A percentile compares a stretch with the other conserved stretches of the same genome.
Evolutionary conservation across 2,113 vertebrate species (phyloP).

Genomic region (Macquaria australasica): DNA sequence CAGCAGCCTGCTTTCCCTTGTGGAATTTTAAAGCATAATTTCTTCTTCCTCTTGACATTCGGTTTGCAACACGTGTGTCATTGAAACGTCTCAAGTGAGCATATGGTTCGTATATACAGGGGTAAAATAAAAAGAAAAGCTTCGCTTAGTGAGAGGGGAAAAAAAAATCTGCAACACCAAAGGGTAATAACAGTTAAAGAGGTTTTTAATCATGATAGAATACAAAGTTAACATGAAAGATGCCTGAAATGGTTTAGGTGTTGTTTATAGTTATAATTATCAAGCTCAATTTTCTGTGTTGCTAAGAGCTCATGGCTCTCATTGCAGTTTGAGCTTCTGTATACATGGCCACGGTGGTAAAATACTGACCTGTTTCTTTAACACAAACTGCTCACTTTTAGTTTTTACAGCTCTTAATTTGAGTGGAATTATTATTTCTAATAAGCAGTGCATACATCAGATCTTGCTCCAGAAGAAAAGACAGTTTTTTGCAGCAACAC

Average conservation of each 20-base stretch:
- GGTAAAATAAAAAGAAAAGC: slow-evolving; percentile 9
- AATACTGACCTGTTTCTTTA: neutral
- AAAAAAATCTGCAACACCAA: neutral
- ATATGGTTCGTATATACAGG: neutral
- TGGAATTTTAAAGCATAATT: slow-evolving; percentile 20
- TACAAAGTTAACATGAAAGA: slow-evolving; percentile 1
- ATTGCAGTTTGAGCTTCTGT: neutral
- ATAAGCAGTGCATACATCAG: neutral
- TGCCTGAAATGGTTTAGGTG: neutral
- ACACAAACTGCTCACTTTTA: neutral
- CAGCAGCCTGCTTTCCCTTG: slow-evolving; percentile 15
- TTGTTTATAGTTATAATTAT: neutral
- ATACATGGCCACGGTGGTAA: too few species aligned
- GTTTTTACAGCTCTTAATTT: neutral
- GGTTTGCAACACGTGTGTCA: neutral
- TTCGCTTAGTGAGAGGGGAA: neutral
- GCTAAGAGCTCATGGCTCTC: neutral
- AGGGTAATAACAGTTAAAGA: neutral
- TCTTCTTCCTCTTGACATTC: slow-evolving; percentile 16
- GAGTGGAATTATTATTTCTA: neutral
- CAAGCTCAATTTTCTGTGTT: neutral
- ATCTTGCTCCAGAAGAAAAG: neutral
- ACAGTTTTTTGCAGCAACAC: neutral
- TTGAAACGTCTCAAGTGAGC: slow-evolving; percentile 7
- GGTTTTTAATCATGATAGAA: neutral